Evolutionary conservation across 2,888 invertebrate species (phyloP).

Genomic region (Pollenia griseotomentosa): DNA sequence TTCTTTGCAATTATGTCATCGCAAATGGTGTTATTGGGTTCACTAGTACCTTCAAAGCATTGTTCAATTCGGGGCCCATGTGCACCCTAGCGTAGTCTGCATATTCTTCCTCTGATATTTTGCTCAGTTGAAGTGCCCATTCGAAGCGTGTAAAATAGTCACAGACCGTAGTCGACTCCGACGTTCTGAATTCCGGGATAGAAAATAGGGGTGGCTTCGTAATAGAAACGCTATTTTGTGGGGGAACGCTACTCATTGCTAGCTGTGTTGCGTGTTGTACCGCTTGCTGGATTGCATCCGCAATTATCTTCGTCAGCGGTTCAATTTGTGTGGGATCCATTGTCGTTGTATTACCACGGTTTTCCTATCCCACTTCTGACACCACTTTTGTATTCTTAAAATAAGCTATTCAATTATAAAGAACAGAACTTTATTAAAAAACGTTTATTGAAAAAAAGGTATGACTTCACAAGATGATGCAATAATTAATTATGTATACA

Average conservation of each 20-base stretch:
- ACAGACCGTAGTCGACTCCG: background rate
- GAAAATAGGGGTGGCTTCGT: constrained; percentile 1
- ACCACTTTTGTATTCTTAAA: background rate
- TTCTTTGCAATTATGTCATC: constrained; percentile 67
- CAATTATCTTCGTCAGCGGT: constrained; percentile 8
- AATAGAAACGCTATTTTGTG: background rate
- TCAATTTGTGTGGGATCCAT: constrained; percentile 7
- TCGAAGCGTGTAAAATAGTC: background rate
- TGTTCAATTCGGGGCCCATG: constrained; percentile 25
- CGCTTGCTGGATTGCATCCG: constrained; percentile 21
- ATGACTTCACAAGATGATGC: background rate
- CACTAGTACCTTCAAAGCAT: constrained; percentile 26
- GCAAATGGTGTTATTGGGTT: constrained; percentile 43
- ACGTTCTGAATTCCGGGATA: background rate
- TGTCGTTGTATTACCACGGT: background rate
- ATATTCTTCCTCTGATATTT: background rate
- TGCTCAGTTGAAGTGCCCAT: constrained; percentile 16
- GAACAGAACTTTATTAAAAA: background rate
- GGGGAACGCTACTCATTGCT: background rate
- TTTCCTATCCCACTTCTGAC: constrained; percentile 7
- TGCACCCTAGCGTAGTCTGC: constrained; percentile 14
- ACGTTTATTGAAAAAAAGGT: background rate
- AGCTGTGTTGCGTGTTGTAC: constrained; percentile 12
- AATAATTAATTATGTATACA: too few species aligned
- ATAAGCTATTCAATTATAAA: too few species aligned